Conservation (phyloP, 2,888 invertebrate species). For the Melanargia galathea region DNA sequence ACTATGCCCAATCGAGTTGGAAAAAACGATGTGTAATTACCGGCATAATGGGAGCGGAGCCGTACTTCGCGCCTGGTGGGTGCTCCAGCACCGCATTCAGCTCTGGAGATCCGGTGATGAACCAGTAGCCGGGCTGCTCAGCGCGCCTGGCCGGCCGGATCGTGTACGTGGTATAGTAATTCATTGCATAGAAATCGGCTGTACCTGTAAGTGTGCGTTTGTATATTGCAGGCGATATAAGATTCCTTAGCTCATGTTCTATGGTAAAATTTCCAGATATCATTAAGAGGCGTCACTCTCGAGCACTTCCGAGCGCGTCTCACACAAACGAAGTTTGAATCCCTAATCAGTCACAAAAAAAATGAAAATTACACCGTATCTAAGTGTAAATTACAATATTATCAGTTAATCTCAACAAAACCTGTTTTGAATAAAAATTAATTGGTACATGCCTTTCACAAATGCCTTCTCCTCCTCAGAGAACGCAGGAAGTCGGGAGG, state of each 20-base stretch:
- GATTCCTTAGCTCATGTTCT: too few relatives aligned
- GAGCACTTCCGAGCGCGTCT: too few relatives aligned
- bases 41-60: constrained; percentile 36
- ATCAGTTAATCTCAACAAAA: too few relatives aligned
- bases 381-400: too few relatives aligned
- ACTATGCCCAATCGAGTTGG: too few relatives aligned
- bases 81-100: constrained; percentile 39
- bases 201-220: constrained; percentile 50
- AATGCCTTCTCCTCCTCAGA: constrained; percentile 54
- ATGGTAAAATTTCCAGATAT: too few relatives aligned
- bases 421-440: not conserved
- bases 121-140: constrained; percentile 43
- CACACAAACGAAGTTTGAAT: too few relatives aligned
- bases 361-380: too few relatives aligned
- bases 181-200: constrained; percentile 48
- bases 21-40: constrained; percentile 34
- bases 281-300: too few relatives aligned
- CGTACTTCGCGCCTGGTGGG: constrained; percentile 37
- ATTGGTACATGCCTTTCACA: constrained; percentile 56
- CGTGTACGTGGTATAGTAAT: constrained; percentile 46
- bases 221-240: too few relatives aligned
- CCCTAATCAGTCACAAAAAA: too few relatives aligned
- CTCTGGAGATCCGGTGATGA: constrained; percentile 42
- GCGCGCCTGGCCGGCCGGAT: constrained; percentile 42
- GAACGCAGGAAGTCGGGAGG: constrained; percentile 65